Base-by-base conservation (phyloP, 2,113 vertebrate genomes). In the Motacilla alba region DNA sequence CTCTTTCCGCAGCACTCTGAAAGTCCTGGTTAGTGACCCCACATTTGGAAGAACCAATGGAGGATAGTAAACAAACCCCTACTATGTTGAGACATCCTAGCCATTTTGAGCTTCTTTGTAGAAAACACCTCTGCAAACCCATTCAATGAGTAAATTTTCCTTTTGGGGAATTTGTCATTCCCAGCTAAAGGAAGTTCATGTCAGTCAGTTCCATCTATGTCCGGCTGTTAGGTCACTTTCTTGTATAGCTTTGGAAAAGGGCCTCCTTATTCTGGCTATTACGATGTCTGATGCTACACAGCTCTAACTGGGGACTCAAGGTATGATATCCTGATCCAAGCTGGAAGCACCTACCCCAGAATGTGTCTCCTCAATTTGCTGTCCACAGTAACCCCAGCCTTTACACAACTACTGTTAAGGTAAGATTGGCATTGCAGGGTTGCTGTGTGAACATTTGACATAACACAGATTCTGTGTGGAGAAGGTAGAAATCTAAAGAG, bases 331-430 rank as follows among this genome's bases (percentile, higher is more conserved):
- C 22, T 37, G 20, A 81, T 41, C 64, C 26, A 69, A 89, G 55
- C 30, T 53, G 79, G 49, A 23, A 81, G 37, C 43, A 67, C 35
- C 50, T 46, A 46, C 7, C 24, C 17, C 46, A 35, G 19, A 73
- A 60, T 7, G n/a, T 0, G 0, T 81, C 46, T 37, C 37, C 20
- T 89, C 43, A 26, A 11, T 74, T 63, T 70, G 23, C 35, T 46
- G 13, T 11, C 47, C 62, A 33, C 41, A 43, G 39, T 28, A 85
- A 67, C 30, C 39, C 30, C 56, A 67, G 44, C 16, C 49, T 76
- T 76, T 41, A 76, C 27, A 35, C 1, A 2, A 22, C 41, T 60
- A 37, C 44, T 30, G 9, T 37, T 53, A 93, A 67, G 13, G 33
- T 20, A 75, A 81, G 30, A 35, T 7, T 1, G 5, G 79, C 14